Conservation (phyloP, 2,113 vertebrate species). For the Cyanocitta stelleri region DNA sequence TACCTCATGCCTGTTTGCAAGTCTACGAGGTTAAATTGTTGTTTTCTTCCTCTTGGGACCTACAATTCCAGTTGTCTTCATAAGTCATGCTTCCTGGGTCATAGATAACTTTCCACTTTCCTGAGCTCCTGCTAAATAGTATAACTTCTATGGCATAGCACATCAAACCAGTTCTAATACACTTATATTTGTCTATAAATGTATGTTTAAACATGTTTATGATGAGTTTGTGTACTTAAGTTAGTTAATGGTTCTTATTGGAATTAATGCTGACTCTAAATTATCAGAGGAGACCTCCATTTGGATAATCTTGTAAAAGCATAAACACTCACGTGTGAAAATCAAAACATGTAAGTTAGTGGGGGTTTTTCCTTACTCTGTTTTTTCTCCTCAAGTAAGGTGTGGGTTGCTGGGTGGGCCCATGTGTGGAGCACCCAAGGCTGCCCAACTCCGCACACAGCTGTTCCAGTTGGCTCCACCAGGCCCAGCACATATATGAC, state of each 20-base stretch:
- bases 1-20: neutral
- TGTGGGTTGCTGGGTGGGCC: neutral
- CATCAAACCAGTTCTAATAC: neutral
- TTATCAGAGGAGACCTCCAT: neutral
- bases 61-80: neutral
- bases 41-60: neutral
- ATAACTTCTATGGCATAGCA: neutral
- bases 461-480: neutral
- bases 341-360: neutral
- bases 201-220: neutral
- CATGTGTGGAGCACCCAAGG: neutral
- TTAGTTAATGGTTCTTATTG: neutral
- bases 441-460: neutral
- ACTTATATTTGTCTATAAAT: neutral
- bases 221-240: neutral
- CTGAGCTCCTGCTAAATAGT: neutral
- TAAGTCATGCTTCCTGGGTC: neutral
- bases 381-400: neutral
- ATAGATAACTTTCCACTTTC: neutral
- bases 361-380: accelerated
- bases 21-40: neutral
- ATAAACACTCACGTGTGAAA: neutral
- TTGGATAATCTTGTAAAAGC: neutral
- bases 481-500: neutral
- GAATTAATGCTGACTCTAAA: neutral